Evolutionary conservation across 2,797 vertebrate species (phyloP), one percentile per base, ranked within the genome.

Genomic region (Siniperca obscura): DNA sequence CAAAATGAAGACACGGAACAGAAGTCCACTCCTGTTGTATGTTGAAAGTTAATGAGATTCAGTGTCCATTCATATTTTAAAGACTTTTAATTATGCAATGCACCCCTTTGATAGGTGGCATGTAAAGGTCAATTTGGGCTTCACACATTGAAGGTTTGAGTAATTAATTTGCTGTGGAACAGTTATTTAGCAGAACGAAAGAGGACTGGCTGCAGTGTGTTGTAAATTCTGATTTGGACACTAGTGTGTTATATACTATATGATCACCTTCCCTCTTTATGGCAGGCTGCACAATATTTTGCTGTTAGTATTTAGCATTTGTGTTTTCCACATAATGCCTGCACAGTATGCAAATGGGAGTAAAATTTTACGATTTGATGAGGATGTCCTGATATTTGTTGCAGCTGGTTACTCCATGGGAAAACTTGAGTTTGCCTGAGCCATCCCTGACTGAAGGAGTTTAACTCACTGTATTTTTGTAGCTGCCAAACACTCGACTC

Each of bases 111-210:
- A 92, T 89, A 80, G 87, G 75, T 55, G 12, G 74, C 81, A 81
- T 91, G 87, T 92, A 91, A 90, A 93, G 93, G 93, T 95, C 90
- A 91, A 91, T 91, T 87, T 90, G 82, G 86, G 61, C 87, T 82
- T 86, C 76, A 85, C 76, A 89, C 76, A 57, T 78, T 82, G 81
- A 87, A 66, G 86, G 75, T 85, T 81, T 87, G 85, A 91, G 91
- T 93, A 89, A 94, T 90, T 92, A 42, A 89, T 93, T 91, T 83
- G 77, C 86, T 83, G 80, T 79, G 74, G 62, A 86, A 90, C 67
- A 83, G 74, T 92, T 88, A 86, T 95, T 94, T 94, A 76, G 85
- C 86, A 84, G 90, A 89, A 87, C 68, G 76, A 91, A 91, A 91
- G 91, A 93, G 83, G 80, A 91, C 88, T 36, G 82, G 52, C 71